Percentiles rank a stretch among this genome's conserved stretches.
Conservation (phyloP, 2,797 vertebrate species). For the Pseudomugil tenellus region DNA sequence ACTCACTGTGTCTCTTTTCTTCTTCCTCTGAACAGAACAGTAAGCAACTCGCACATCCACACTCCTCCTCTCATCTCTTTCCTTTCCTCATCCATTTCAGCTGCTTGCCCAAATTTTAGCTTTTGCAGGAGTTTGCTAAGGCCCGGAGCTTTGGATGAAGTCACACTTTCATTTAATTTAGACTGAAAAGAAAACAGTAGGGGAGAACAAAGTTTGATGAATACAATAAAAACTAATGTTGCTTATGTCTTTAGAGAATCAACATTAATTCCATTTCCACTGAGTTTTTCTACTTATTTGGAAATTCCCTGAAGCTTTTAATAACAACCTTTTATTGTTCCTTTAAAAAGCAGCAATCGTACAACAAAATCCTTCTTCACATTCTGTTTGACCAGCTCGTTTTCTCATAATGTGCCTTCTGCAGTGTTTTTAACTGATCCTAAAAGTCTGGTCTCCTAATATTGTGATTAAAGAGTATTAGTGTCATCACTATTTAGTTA, state of each 20-base stretch:
- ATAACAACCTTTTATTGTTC: slow-evolving; percentile 15
- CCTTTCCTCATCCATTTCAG: neutral
- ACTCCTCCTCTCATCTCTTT: neutral
- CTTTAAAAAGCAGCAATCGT: slow-evolving; percentile 14
- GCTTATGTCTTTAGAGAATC: slow-evolving; percentile 13
- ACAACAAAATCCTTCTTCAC: slow-evolving; percentile 1
- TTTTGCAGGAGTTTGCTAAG: neutral
- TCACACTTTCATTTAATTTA: neutral
- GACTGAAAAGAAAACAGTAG: neutral
- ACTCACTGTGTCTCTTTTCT: neutral
- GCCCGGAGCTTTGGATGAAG: neutral
- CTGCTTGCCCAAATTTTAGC: neutral
- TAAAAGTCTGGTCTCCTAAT: slow-evolving; percentile 24
- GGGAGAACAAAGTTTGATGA: neutral
- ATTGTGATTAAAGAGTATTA: slow-evolving; percentile 38
- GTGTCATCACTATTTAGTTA: slow-evolving; percentile 44
- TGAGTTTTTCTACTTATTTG: slow-evolving; percentile 19
- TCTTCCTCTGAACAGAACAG: neutral
- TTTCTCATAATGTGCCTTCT: slow-evolving; percentile 9
- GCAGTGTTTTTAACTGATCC: slow-evolving; percentile 33
- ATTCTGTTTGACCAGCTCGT: slow-evolving; percentile 7
- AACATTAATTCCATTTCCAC: slow-evolving; percentile 12
- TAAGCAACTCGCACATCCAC: neutral
- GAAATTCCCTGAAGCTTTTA: slow-evolving; percentile 12
- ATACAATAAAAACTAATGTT: neutral